Percentiles rank a stretch among this genome's conserved stretches.
These are phyloP conservation scores for Origma solitaria DNA, from an alignment of 2,113 vertebrate species.

Conservation along the genomic window DNA sequence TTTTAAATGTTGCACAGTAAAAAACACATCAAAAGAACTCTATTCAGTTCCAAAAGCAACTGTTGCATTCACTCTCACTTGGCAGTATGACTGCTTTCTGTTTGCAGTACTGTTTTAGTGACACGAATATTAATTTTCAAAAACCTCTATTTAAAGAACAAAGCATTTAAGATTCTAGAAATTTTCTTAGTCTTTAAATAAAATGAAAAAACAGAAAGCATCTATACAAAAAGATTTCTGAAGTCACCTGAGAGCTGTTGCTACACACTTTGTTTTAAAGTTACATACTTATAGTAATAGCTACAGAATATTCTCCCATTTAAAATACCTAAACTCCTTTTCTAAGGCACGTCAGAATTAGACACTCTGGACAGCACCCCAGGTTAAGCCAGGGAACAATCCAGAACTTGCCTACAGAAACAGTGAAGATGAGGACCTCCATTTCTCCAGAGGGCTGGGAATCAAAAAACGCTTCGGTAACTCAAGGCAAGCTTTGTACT, in stretches of 20 bases:
- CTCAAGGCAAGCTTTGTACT: not conserved
- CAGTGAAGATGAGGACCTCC: not conserved
- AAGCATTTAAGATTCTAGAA: not conserved
- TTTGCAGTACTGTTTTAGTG: not conserved
- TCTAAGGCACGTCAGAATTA: not conserved
- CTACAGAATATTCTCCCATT: not conserved
- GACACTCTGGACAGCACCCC: not conserved
- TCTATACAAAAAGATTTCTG: not conserved
- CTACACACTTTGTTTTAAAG: not conserved
- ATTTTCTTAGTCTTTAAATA: not conserved
- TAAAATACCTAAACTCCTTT: not conserved
- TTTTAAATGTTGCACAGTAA: not conserved
- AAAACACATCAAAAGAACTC: not conserved
- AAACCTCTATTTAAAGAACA: not conserved
- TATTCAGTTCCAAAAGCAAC: not conserved
- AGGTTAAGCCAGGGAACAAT: not conserved
- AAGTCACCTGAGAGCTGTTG: not conserved
- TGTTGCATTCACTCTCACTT: not conserved
- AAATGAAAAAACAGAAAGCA: not conserved
- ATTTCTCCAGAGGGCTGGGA: not conserved
- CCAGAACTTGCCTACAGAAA: not conserved
- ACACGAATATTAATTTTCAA: constrained; percentile 32
- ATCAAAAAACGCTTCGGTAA: not conserved
- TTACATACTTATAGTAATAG: not conserved
- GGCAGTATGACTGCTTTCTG: not conserved